phyloP scores from a whole-genome alignment of 2,888 invertebrate species.

The Dioctria rufipes region DNA sequence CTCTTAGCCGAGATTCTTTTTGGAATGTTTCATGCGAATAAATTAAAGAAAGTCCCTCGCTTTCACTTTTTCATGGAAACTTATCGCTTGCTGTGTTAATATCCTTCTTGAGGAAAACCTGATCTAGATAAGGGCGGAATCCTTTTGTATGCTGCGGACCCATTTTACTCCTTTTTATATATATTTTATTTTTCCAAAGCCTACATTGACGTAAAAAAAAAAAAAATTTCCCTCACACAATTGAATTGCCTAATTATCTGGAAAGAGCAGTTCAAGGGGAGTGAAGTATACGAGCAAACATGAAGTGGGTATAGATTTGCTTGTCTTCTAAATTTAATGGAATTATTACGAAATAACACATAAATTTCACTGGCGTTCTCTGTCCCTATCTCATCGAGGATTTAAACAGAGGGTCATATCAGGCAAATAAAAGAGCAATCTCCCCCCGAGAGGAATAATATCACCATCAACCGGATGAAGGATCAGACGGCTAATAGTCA shows the following conservation, averaged over 20 bases:
- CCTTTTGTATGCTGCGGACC: background rate
- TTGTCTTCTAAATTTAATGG: too few species aligned
- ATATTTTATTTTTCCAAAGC: background rate
- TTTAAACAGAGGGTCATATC: too few species aligned
- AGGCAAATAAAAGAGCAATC: too few species aligned
- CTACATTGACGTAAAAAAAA: constrained; percentile 1
- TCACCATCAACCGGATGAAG: too few species aligned
- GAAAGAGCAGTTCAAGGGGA: background rate
- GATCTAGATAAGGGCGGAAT: background rate
- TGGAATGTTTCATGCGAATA: background rate
- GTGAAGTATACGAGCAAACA: too few species aligned
- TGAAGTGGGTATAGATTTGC: too few species aligned
- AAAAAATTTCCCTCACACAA: background rate
- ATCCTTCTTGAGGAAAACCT: background rate
- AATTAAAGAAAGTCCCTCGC: background rate
- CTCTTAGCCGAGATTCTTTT: constrained; percentile 13
- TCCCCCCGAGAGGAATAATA: too few species aligned
- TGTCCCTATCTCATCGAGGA: too few species aligned
- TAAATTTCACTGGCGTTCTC: too few species aligned
- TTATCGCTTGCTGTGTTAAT: constrained; percentile 5
- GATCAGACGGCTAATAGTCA: too few species aligned
- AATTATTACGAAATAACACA: too few species aligned
- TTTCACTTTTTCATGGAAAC: background rate
- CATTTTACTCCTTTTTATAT: background rate
- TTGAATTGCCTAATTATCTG: constrained; percentile 4